Evolutionary conservation across 2,113 vertebrate genomes (phyloP).

Genomic region (Myiozetetes cayanensis): DNA sequence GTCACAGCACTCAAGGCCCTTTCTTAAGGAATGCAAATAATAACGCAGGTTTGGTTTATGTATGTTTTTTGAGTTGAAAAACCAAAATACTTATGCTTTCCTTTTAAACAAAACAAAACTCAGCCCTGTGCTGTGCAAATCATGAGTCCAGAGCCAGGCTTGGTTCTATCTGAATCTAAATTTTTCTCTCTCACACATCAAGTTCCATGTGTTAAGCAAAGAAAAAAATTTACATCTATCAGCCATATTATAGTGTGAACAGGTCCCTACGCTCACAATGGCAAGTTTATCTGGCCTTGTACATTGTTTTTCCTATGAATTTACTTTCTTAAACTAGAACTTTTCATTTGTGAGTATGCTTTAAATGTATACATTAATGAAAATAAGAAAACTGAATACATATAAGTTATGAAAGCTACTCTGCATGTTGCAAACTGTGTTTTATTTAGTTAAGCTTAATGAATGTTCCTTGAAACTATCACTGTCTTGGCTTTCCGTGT

Average conservation of each 20-base stretch:
- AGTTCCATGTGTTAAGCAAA: background rate
- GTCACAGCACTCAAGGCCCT: background rate
- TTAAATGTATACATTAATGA: background rate
- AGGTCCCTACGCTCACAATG: background rate
- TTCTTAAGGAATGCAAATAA: background rate
- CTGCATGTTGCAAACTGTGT: background rate
- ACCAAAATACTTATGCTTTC: background rate
- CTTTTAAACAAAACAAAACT: background rate
- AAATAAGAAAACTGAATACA: background rate
- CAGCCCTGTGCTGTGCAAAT: background rate
- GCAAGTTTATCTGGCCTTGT: background rate
- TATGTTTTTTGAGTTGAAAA: background rate
- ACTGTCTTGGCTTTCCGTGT: background rate
- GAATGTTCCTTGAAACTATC: slow-evolving; percentile 40
- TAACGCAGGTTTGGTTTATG: background rate
- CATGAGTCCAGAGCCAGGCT: background rate
- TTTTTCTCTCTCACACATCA: background rate
- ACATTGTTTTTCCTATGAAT: background rate
- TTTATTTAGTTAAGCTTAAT: slow-evolving; percentile 41
- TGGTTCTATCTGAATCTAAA: background rate
- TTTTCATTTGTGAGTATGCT: background rate
- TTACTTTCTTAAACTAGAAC: background rate
- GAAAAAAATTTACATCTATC: background rate
- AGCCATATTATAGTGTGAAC: background rate
- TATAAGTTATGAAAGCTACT: background rate